Conservation (phyloP, 2,888 invertebrate genomes). For the Lamellibrachia columna region DNA sequence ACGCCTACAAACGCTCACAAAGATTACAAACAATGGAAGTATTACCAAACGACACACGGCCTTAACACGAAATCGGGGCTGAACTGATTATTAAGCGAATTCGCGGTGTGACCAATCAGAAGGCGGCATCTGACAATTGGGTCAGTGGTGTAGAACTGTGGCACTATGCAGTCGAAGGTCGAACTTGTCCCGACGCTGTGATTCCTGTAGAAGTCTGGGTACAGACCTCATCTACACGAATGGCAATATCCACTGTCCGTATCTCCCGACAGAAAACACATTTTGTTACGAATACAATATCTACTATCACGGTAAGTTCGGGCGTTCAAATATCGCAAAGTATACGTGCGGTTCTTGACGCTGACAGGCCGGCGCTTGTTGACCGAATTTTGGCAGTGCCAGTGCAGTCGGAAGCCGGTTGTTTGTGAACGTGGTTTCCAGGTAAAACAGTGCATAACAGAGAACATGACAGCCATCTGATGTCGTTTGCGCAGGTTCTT, state of each 20-base stretch:
- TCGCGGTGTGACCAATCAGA: neutral
- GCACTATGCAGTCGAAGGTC: slow-evolving; percentile 16
- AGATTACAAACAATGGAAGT: neutral
- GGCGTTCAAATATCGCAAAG: neutral
- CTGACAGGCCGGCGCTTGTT: neutral
- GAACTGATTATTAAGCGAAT: neutral
- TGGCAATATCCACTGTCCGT: neutral
- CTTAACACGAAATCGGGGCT: neutral
- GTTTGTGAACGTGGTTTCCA: slow-evolving; percentile 12
- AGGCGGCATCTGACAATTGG: slow-evolving; percentile 9
- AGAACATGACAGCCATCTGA: neutral
- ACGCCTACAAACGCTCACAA: neutral
- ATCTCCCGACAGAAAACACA: slow-evolving; percentile 3
- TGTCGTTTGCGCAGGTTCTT: neutral
- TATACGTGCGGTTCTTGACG: neutral
- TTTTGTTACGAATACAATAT: neutral
- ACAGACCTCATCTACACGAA: slow-evolving; percentile 1
- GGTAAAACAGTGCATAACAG: neutral
- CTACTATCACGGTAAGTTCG: neutral
- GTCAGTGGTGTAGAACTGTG: slow-evolving; percentile 16
- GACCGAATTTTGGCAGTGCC: neutral
- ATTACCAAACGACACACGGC: neutral
- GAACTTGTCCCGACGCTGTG: slow-evolving; percentile 9
- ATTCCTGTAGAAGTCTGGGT: neutral
- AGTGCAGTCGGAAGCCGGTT: slow-evolving; percentile 12